Conservation (phyloP, 1,140 invertebrate genomes). For the Drosophila ironensis region DNA sequence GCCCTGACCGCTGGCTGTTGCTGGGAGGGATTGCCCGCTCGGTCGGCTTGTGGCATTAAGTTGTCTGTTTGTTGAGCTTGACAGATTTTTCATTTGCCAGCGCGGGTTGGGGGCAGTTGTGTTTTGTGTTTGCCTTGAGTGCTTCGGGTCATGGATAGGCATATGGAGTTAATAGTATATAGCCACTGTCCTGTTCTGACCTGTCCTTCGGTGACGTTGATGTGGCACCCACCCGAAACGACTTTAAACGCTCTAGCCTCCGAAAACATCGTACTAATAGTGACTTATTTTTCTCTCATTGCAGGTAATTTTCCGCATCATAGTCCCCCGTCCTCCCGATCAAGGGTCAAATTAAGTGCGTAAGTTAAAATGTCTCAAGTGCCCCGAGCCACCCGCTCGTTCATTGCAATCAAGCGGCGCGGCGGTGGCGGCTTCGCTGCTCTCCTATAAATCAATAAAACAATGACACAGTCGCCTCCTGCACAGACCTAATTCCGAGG, state of each 20-base stretch:
- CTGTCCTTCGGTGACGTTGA: too few species aligned
- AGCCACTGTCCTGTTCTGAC: background rate
- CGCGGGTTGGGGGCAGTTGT: background rate
- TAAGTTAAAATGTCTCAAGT: conserved; percentile 32
- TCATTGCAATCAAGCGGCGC: conserved; percentile 53
- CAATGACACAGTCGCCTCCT: conserved; percentile 32
- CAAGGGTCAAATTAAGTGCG: conserved; percentile 9
- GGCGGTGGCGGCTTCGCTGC: too few species aligned
- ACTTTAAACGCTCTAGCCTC: too few species aligned
- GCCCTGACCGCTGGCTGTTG: conserved; percentile 6
- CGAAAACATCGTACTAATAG: too few species aligned
- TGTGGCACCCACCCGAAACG: background rate
- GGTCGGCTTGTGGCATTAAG: conserved; percentile 63
- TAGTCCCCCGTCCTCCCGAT: background rate
- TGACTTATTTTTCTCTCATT: conserved; percentile 9
- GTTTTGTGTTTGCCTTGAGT: conserved; percentile 19
- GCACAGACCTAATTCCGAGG: conserved; percentile 5
- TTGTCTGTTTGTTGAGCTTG: conserved; percentile 75
- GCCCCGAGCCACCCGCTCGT: conserved; percentile 21
- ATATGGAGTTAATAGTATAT: conserved; percentile 38
- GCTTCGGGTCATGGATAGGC: conserved; percentile 39
- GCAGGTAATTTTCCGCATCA: conserved; percentile 27
- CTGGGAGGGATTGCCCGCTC: conserved; percentile 18
- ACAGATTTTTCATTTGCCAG: conserved; percentile 70
- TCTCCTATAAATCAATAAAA: conserved; percentile 73